Base-by-base conservation (phyloP, 1,140 invertebrate genomes). In the Antheraea mylitta region DNA sequence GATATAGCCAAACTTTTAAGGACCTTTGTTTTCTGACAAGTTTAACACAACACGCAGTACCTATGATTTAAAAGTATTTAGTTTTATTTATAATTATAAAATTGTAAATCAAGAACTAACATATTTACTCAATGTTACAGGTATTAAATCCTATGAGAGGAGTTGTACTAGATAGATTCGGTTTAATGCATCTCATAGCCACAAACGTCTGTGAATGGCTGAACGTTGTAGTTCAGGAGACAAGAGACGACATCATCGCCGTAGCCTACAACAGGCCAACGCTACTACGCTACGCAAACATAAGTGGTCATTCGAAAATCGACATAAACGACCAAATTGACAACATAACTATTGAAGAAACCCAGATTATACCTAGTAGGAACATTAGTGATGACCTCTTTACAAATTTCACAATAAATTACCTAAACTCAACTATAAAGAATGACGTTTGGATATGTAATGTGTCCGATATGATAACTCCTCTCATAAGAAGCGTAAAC, bases 181-280 rank as follows among this genome's bases (percentile, higher is more conserved):
- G 94, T 1, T 76, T 95, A 30, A 95, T 95, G 94, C 93, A 94
- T 77, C 74, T 93, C 67, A 92, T 93, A 58, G 92, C 92, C 70
- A 95, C 92, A 8, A 95, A 95, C 73, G 85, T 95, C 30, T 95
- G 94, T 75, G 94, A 95, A 68, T 95, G 95, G 95, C 83, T 95
- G 1, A 93, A 94, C 68, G 94, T 95, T 7, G 88, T 95, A 0
- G 93, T 95, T 58, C 92, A 94, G 74, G 94, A 95, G 82, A 95
- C 95, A 0, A 94, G 94, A 76, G 93, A 94, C 69, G 94, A 95
- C 72, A 94, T 95, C 37, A 79, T 93, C 11, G 81, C 81, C 1
- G 82, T 91, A 7, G 87, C 86, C 0, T 87, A 86, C 53, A 79
- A 86, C 48, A 76, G 72, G 0, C 81, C 87, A 65, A 75, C 75